These are phyloP conservation scores for Drosophila pallidifrons DNA, from an alignment of 1,140 invertebrate genomes.

Conservation along the genomic window DNA sequence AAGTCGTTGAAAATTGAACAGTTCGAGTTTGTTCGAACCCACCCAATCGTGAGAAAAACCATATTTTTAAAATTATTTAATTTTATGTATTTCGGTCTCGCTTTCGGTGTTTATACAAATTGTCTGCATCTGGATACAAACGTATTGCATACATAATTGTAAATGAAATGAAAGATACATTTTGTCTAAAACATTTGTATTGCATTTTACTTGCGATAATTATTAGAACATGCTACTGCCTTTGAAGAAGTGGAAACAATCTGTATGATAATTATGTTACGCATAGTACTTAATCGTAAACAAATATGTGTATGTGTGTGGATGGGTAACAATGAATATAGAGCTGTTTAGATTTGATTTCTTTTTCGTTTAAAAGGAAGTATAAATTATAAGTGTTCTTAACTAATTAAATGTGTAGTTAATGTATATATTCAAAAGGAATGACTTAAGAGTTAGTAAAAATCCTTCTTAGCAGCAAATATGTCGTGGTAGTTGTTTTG, in stretches of 20 bases:
- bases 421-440: slow-evolving; percentile 66
- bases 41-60: slow-evolving; percentile 2
- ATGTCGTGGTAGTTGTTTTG: slow-evolving; percentile 39
- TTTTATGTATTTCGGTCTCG: slow-evolving; percentile 52
- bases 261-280: slow-evolving; percentile 26
- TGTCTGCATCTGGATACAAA: slow-evolving; percentile 46
- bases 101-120: slow-evolving; percentile 49
- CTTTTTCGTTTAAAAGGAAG: slow-evolving; percentile 21
- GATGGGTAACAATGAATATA: slow-evolving; percentile 46
- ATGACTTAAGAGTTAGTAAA: slow-evolving; percentile 82
- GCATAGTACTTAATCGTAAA: slow-evolving; percentile 42
- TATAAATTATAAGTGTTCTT: slow-evolving; percentile 52
- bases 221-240: slow-evolving; percentile 37
- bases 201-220: slow-evolving; percentile 36
- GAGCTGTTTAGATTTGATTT: slow-evolving; percentile 16
- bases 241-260: slow-evolving; percentile 51
- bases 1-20: not conserved
- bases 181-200: slow-evolving; percentile 33
- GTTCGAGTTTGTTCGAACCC: not conserved
- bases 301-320: slow-evolving; percentile 21
- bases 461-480: slow-evolving; percentile 73
- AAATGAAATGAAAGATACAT: slow-evolving; percentile 41
- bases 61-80: slow-evolving; percentile 49
- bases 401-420: slow-evolving; percentile 66
- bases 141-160: slow-evolving; percentile 29